Evolutionary conservation across 2,113 vertebrate species (phyloP).

Genomic region (Microtus oregoni): DNA sequence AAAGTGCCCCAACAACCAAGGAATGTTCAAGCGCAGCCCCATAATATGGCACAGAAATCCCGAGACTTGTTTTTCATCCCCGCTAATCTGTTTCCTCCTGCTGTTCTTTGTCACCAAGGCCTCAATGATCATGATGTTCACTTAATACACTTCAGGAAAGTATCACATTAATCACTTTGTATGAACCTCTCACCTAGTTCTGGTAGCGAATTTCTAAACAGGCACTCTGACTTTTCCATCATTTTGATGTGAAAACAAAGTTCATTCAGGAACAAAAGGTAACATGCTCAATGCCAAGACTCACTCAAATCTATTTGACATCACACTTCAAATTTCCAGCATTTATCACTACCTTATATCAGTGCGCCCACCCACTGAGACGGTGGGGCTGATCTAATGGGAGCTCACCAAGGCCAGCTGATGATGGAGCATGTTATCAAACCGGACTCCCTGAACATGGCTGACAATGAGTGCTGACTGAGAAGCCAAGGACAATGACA

Average conservation of each 20-base stretch:
- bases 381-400: too few relatives aligned
- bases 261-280: slow-evolving; percentile 46
- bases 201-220: slow-evolving; percentile 39
- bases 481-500: too few relatives aligned
- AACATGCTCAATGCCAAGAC: neutral
- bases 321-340: neutral
- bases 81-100: neutral
- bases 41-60: neutral
- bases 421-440: too few relatives aligned
- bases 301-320: slow-evolving; percentile 5
- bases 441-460: too few relatives aligned
- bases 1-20: neutral
- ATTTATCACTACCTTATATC: neutral
- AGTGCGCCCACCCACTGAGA: neutral
- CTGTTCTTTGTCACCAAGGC: neutral
- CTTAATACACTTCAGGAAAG: neutral
- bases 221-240: neutral
- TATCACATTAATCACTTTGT: slow-evolving; percentile 29
- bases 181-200: slow-evolving; percentile 17
- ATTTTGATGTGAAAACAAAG: neutral
- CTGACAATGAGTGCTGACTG: too few relatives aligned
- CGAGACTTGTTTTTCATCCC: neutral
- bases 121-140: neutral
- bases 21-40: neutral
- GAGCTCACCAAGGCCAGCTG: too few relatives aligned